A percentile compares a stretch with the other conserved stretches of the same genome.
phyloP scores from a whole-genome alignment of 53 echinoderm and acorn worm genomes.

The Crossaster papposus region DNA sequence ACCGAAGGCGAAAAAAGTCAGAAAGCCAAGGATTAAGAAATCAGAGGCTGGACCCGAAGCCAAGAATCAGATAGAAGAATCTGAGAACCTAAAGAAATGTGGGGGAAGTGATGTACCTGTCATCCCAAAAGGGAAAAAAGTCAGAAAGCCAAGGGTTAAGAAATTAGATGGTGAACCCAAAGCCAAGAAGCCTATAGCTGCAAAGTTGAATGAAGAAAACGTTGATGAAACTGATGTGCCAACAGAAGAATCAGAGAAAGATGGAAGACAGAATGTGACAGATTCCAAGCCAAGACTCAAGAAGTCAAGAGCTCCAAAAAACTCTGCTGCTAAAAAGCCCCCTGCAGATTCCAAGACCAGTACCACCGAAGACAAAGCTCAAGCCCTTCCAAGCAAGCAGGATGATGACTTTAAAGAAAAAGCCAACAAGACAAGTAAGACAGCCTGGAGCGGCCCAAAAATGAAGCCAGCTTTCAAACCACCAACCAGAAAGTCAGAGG shows the following conservation, averaged over 20 bases:
- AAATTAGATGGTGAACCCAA: slow-evolving; percentile 17
- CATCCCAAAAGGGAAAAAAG: slow-evolving; percentile 44
- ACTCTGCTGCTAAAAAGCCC: not conserved
- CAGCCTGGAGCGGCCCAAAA: slow-evolving; percentile 4
- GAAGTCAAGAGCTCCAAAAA: slow-evolving; percentile 44
- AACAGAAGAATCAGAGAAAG: not conserved
- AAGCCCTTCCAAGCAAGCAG: not conserved
- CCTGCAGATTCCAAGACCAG: not conserved
- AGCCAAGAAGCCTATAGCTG: slow-evolving; percentile 39
- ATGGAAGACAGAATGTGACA: not conserved
- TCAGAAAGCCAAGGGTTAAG: slow-evolving; percentile 22
- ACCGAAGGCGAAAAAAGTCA: slow-evolving; percentile 44
- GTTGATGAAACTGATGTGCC: not conserved
- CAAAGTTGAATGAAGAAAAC: not conserved
- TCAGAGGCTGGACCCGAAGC: not conserved
- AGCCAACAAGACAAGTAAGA: slow-evolving; percentile 27
- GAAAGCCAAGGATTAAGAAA: slow-evolving; percentile 13
- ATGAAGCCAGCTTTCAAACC: slow-evolving; percentile 47
- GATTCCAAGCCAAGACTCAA: slow-evolving; percentile 20
- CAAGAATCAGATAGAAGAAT: not conserved
- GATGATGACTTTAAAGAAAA: not conserved
- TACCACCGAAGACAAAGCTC: not conserved
- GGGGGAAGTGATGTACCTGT: not conserved
- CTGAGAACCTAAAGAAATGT: not conserved
- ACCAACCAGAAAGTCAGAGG: slow-evolving; percentile 27